Percentiles rank a stretch among this genome's conserved stretches.
phyloP scores from a whole-genome alignment of 1,140 invertebrate species.

The Trichogramma pretiosum region DNA sequence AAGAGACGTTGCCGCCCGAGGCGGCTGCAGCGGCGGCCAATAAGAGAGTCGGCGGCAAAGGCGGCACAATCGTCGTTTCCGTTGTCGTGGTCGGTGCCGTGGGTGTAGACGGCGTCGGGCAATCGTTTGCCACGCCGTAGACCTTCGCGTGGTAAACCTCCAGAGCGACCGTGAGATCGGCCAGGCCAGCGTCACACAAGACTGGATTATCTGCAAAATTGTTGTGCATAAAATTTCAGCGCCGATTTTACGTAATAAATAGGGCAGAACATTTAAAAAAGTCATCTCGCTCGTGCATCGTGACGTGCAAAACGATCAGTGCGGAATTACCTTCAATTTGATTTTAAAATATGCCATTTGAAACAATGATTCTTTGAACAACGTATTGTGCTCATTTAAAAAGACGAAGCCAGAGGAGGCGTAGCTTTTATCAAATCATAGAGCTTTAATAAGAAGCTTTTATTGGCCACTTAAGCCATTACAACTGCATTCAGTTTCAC shows the following conservation, averaged over 20 bases:
- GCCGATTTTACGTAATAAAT: too few species aligned
- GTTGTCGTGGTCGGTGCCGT: constrained; percentile 19
- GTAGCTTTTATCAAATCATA: constrained; percentile 18
- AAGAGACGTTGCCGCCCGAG: constrained; percentile 39
- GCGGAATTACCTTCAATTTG: constrained; percentile 9
- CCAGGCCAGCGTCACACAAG: constrained; percentile 58
- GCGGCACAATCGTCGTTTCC: constrained; percentile 26
- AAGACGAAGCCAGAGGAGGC: too few species aligned
- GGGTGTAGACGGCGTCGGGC: constrained; percentile 32
- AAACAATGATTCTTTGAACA: background rate
- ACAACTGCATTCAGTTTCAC: too few species aligned
- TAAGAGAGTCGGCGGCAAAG: constrained; percentile 33
- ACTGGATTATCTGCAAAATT: constrained; percentile 64
- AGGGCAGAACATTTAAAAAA: too few species aligned
- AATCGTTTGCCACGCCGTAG: constrained; percentile 48
- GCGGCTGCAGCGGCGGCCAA: constrained; percentile 34
- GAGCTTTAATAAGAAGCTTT: constrained; percentile 15
- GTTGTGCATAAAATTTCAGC: too few species aligned
- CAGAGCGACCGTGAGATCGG: constrained; percentile 57
- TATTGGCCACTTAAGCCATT: constrained; percentile 18
- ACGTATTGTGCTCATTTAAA: constrained; percentile 14
- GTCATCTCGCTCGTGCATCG: background rate
- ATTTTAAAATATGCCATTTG: background rate
- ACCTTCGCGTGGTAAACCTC: constrained; percentile 61
- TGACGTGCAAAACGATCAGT: background rate